Evolutionary conservation across 2,113 vertebrate genomes (phyloP), one percentile per base, ranked within the genome.

Genomic region (Tragulus kanchil): DNA sequence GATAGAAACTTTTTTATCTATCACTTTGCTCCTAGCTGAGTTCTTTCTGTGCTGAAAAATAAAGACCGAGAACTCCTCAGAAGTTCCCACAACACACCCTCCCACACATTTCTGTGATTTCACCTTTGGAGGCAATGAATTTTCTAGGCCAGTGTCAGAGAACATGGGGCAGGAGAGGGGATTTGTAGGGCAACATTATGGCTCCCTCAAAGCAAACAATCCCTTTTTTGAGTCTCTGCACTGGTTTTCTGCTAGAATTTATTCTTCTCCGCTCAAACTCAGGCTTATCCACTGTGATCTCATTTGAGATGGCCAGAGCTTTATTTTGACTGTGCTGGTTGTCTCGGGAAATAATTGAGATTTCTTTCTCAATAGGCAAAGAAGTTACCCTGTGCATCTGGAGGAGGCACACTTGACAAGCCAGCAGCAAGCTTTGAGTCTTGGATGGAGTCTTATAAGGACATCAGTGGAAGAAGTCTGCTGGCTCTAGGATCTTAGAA

Each of bases 401-500:
- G 79, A n/a, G 42, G 6, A 48, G 28, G 17, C 79, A 81, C 16
- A 94, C 50, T 31, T 94, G 87, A 48, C 94, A 94, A 15, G 3
- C 78, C 73, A 15, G 67, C 71, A 8, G 67, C 87, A 58, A 89
- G 50, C 17, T 95, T 62, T 73, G 87, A 65, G 12, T 94, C 59
- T 25, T 93, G 79, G 25, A 89, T 11, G 3, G 94, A 88, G 28
- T 89, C 81, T 69, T 86, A 48, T 16, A 71, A 85, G 14, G 82
- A 75, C 19, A 36, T 85, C 7, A 94, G 73, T 31, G 95, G 82
- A 21, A 96, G 82, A 17, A 97, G 65, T 36, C 89, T 78, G 36
- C 92, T 94, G 54, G 62, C 14, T 95, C 93, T 28, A n/a, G 56
- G 50, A 23, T 16, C n/a, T 81, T n/a, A 21, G 54, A 61, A 3